Percentiles rank a stretch among this genome's conserved stretches.
phyloP scores from a whole-genome alignment of 2,888 invertebrate species.

The Acronicta aceris region DNA sequence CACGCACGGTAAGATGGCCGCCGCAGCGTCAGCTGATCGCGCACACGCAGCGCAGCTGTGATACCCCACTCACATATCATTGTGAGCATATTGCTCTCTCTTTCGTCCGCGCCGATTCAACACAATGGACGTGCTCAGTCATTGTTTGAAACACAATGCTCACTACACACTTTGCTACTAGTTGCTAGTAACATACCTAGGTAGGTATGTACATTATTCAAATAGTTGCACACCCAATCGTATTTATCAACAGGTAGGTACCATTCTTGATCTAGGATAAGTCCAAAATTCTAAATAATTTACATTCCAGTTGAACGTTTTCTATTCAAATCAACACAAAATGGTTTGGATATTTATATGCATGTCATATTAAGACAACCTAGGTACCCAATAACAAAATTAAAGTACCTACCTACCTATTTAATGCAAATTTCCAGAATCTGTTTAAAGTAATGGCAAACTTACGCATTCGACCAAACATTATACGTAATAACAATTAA shows the following conservation, averaged over 20 bases:
- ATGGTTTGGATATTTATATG: neutral
- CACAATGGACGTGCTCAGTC: slow-evolving; percentile 75
- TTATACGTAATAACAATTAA: slow-evolving; percentile 45
- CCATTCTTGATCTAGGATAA: slow-evolving; percentile 10
- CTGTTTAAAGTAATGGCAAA: slow-evolving; percentile 19
- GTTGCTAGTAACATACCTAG: slow-evolving; percentile 47
- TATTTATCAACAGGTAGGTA: slow-evolving; percentile 32
- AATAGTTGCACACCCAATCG: slow-evolving; percentile 47
- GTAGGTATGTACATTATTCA: slow-evolving; percentile 42
- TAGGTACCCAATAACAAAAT: too few relatives aligned
- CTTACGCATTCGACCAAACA: slow-evolving; percentile 21
- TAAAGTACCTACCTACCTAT: slow-evolving; percentile 10
- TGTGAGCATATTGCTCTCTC: slow-evolving; percentile 77
- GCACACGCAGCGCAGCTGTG: slow-evolving; percentile 84
- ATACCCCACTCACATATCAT: slow-evolving; percentile 58
- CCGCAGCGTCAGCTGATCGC: slow-evolving; percentile 86
- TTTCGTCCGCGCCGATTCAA: slow-evolving; percentile 70
- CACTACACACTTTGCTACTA: slow-evolving; percentile 58
- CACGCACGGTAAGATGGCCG: slow-evolving; percentile 87
- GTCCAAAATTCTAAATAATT: slow-evolving; percentile 7
- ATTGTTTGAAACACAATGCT: slow-evolving; percentile 79
- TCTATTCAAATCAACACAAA: slow-evolving; percentile 8
- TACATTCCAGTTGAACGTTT: slow-evolving; percentile 10
- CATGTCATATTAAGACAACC: slow-evolving; percentile 3
- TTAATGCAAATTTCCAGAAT: slow-evolving; percentile 26